Percentiles rank a stretch among this genome's conserved stretches.
Evolutionary conservation across 1,140 invertebrate species (phyloP).

Genomic region (Zophobas atratus): DNA sequence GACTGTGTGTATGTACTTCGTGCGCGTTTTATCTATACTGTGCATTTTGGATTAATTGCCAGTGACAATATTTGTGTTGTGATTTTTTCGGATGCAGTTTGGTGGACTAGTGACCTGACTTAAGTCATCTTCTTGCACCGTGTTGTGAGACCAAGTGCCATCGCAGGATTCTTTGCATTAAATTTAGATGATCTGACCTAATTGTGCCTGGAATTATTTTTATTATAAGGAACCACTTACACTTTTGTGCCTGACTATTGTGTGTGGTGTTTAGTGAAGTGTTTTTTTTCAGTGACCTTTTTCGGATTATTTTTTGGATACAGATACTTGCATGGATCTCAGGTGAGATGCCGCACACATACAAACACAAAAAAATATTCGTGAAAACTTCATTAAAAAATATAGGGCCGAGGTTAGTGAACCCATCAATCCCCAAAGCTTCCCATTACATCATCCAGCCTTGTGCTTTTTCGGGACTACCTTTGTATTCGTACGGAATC

Average conservation of each 20-base stretch:
- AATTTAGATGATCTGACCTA: constrained; percentile 36
- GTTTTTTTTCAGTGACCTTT: constrained; percentile 40
- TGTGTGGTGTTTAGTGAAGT: constrained; percentile 43
- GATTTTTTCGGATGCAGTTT: constrained; percentile 10
- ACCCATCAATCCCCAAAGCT: constrained; percentile 1
- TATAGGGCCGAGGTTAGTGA: constrained; percentile 6
- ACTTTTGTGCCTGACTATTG: constrained; percentile 15
- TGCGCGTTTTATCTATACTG: constrained; percentile 14
- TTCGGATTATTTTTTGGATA: constrained; percentile 44
- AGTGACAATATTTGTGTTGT: neutral
- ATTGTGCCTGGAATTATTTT: constrained; percentile 45
- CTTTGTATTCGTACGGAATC: constrained; percentile 19
- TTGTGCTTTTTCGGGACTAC: constrained; percentile 25
- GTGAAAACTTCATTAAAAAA: neutral
- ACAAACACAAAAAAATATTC: neutral
- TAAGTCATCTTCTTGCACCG: neutral
- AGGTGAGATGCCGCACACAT: constrained; percentile 15
- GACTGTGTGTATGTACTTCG: constrained; percentile 7
- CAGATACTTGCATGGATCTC: constrained; percentile 23
- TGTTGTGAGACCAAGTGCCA: neutral
- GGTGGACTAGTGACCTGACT: constrained; percentile 22
- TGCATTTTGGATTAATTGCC: neutral
- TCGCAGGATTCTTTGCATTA: constrained; percentile 5
- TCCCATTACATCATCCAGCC: neutral
- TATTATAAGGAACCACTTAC: constrained; percentile 30